These are phyloP conservation scores for Malurus leucopterus DNA, from an alignment of 2,797 vertebrate genomes.

Conservation along the genomic window DNA sequence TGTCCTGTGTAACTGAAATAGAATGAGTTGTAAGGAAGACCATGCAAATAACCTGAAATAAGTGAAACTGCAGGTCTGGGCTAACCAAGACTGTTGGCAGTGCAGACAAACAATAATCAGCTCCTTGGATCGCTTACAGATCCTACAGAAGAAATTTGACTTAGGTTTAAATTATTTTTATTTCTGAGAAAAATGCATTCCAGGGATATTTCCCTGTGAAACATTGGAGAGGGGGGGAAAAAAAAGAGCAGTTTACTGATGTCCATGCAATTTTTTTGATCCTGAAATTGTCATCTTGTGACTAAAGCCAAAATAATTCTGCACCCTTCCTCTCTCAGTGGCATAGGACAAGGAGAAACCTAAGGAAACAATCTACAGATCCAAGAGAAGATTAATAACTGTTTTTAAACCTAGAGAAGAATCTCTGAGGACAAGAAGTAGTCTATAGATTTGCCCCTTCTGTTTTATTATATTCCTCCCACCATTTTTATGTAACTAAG, in stretches of 20 bases:
- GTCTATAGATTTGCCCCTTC: neutral
- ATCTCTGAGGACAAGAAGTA: neutral
- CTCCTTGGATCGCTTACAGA: neutral
- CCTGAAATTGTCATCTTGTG: neutral
- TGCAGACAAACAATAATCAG: neutral
- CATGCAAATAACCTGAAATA: neutral
- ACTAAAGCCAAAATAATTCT: neutral
- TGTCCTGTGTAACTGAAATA: neutral
- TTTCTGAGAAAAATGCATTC: neutral
- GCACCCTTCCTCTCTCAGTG: neutral
- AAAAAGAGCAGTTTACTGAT: neutral
- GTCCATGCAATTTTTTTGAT: neutral
- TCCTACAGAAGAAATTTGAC: neutral
- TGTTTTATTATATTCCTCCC: neutral
- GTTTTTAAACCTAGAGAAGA: neutral
- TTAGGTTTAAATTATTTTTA: neutral
- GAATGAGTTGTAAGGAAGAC: neutral
- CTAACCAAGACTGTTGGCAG: neutral
- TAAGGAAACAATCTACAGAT: neutral
- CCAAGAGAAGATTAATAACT: neutral
- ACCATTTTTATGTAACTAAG: neutral
- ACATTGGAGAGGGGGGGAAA: rapidly evolving
- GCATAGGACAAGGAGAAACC: neutral
- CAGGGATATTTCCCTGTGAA: neutral
- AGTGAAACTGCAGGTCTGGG: neutral